These are phyloP conservation scores for Enhydra lutris DNA, from an alignment of 2,113 vertebrate genomes.

Conservation along the genomic window DNA sequence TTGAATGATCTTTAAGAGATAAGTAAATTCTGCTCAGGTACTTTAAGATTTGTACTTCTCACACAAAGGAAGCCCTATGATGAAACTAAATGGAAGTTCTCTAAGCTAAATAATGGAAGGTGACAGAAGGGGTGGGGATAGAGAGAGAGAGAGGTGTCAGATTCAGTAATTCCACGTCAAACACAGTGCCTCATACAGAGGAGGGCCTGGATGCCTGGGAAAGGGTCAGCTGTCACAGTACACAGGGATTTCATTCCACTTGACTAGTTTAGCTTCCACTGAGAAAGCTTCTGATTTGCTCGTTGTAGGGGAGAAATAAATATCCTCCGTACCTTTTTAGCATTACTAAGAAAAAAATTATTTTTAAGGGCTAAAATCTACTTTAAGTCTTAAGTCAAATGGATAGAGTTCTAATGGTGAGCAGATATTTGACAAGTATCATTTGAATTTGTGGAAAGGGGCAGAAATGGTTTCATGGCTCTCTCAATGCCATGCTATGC, in stretches of 20 bases:
- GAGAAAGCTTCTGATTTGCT: neutral
- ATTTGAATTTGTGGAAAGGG: neutral
- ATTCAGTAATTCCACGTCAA: neutral
- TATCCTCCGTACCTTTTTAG: neutral
- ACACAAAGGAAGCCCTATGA: neutral
- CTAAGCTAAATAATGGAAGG: neutral
- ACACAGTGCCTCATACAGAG: neutral
- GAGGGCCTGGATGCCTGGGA: neutral
- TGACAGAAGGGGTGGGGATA: too few species aligned
- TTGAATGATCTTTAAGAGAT: neutral
- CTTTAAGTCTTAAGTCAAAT: neutral
- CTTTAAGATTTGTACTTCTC: neutral
- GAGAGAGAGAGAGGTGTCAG: neutral
- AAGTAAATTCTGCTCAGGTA: neutral
- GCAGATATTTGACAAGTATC: neutral
- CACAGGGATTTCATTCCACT: neutral
- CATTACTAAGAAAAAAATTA: neutral
- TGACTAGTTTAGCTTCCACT: neutral
- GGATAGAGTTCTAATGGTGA: neutral
- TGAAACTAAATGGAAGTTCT: neutral
- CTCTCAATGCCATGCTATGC: neutral
- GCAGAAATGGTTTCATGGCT: neutral
- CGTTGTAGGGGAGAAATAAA: neutral
- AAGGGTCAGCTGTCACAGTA: neutral
- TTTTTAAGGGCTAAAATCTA: neutral